Conservation (phyloP, 2,888 invertebrate genomes). For the Himalopsyche kuldschensis region DNA sequence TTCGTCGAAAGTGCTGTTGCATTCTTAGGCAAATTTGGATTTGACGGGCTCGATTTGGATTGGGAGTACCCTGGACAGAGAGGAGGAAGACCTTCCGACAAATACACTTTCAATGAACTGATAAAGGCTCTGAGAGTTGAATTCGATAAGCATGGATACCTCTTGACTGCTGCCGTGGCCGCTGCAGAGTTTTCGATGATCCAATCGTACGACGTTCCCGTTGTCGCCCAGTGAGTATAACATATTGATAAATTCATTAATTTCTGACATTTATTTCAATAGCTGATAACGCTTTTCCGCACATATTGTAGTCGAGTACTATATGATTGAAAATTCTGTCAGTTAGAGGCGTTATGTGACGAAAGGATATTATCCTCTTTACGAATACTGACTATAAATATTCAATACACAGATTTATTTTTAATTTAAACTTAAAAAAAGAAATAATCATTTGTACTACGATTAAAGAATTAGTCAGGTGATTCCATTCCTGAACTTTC, state of each 20-base stretch:
- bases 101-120: conserved; percentile 57
- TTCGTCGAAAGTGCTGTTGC: conserved; percentile 62
- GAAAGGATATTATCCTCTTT: too few relatives aligned
- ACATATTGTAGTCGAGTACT: too few relatives aligned
- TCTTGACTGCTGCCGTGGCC: conserved; percentile 64
- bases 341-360: too few relatives aligned
- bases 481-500: too few relatives aligned
- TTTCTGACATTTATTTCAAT: too few relatives aligned
- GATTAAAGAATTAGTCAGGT: too few relatives aligned
- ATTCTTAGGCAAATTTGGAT: conserved; percentile 60
- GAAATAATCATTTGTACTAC: too few relatives aligned
- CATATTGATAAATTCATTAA: not conserved
- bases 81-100: conserved; percentile 45
- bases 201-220: conserved; percentile 62
- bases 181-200: conserved; percentile 55
- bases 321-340: too few relatives aligned
- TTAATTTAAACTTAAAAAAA: too few relatives aligned
- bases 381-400: too few relatives aligned
- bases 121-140: conserved; percentile 60
- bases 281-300: too few relatives aligned
- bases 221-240: conserved; percentile 53
- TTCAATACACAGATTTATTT: too few relatives aligned
- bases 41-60: conserved; percentile 73
- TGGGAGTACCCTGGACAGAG: conserved; percentile 67
- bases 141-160: conserved; percentile 56